phyloP scores from a whole-genome alignment of 1,140 invertebrate species.

The Meteorus sp. region DNA sequence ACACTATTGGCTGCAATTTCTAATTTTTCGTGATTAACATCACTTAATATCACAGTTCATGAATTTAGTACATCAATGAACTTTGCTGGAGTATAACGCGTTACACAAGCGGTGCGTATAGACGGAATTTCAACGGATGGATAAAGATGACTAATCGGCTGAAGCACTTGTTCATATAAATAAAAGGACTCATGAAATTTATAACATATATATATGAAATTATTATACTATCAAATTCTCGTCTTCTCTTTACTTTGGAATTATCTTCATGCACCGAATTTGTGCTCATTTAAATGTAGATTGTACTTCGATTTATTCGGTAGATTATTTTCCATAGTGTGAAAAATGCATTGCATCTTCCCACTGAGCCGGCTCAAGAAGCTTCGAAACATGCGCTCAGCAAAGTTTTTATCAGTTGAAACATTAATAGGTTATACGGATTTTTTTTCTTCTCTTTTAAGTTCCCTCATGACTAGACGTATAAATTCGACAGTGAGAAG shows the following conservation, averaged over 20 bases:
- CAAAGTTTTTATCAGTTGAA: background rate
- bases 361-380: background rate
- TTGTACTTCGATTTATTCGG: background rate
- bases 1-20: background rate
- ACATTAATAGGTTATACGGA: too few relatives aligned
- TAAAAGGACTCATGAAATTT: background rate
- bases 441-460: too few relatives aligned
- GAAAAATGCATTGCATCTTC: background rate
- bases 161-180: background rate
- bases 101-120: background rate
- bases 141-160: background rate
- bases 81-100: background rate
- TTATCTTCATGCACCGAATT: too few relatives aligned
- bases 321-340: background rate
- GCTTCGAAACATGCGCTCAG: background rate
- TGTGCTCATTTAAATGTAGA: background rate
- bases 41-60: slow-evolving; percentile 9
- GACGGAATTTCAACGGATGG: background rate
- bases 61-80: slow-evolving; percentile 2
- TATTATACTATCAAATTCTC: too few relatives aligned
- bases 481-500: background rate
- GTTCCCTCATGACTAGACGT: background rate
- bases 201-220: too few relatives aligned
- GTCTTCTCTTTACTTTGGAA: too few relatives aligned
- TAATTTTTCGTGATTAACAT: background rate